A percentile compares a stretch with the other conserved stretches of the same genome.
Evolutionary conservation across 2,113 vertebrate species (phyloP).

Genomic region (Rattus norvegicus): GRCr8 NC_086033.1:55923501-55924000

Average conservation of each 20-base stretch:
- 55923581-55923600: background rate
- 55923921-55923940: too few species aligned
- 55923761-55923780: background rate
- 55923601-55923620: background rate
- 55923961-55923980: background rate
- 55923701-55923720: background rate
- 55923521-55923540: background rate
- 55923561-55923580: background rate
- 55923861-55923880: accelerated
- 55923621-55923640: background rate
- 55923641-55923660: background rate
- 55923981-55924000: background rate
- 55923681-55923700: background rate
- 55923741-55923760: background rate
- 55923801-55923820: background rate
- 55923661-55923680: background rate
- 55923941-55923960: too few species aligned
- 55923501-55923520: background rate
- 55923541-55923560: background rate
- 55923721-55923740: background rate
- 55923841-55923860: too few species aligned
- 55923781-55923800: background rate
- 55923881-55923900: too few species aligned
- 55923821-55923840: background rate
- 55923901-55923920: too few species aligned